Evolutionary conservation across 2,797 vertebrate species (phyloP).

Genomic region (Stomatorhinus walkeri): DNA sequence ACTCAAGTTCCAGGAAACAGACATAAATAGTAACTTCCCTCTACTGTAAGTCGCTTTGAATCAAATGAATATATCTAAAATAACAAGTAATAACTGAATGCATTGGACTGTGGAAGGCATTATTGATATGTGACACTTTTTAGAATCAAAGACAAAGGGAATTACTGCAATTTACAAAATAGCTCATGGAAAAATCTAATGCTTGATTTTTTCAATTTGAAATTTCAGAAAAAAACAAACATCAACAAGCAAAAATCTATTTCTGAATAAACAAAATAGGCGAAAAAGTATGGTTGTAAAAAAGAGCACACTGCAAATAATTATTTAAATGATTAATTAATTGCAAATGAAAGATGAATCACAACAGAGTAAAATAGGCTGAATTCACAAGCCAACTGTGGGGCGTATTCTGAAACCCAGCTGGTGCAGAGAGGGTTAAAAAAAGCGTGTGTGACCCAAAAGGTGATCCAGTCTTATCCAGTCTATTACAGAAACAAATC

Average conservation of each 20-base stretch:
- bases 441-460: background rate
- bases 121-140: background rate
- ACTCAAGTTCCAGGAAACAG: background rate
- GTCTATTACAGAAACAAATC: conserved; percentile 28
- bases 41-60: background rate
- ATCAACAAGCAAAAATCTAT: background rate
- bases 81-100: background rate
- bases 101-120: background rate
- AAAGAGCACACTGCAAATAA: background rate
- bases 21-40: background rate
- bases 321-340: background rate
- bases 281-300: background rate
- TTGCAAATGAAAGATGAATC: background rate
- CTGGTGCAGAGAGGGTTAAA: conserved; percentile 15
- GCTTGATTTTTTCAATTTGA: background rate
- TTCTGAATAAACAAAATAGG: background rate
- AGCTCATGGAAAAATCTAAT: background rate
- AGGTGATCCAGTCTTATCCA: conserved; percentile 21
- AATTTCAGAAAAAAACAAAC: background rate
- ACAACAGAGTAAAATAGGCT: background rate
- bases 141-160: background rate
- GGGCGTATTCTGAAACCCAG: background rate
- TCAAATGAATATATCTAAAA: background rate
- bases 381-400: background rate
- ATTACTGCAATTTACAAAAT: background rate